Evolutionary conservation across 2,888 invertebrate species (phyloP), one percentile per base, ranked within the genome.

Genomic region (Scaptomyza parva): DNA sequence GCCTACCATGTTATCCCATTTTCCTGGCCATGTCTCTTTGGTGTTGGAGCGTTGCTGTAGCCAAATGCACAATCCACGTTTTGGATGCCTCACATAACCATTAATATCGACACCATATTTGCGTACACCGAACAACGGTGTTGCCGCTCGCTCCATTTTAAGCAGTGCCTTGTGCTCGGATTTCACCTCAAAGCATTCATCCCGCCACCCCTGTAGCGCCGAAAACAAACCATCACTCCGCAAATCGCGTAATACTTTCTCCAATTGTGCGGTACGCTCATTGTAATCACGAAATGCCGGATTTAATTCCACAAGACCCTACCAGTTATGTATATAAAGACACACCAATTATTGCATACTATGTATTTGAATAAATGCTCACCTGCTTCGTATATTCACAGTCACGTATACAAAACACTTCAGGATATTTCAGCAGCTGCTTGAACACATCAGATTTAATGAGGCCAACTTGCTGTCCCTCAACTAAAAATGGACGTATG

Each of bases 41-140:
- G 96, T 97, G 69, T 95, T 94, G 76, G 98, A 96, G 86, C 98
- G 93, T 89, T 96, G 96, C 91, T 98, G 98, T 85, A 98, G 93
- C 98, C 98, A 98, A 87, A 91, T 91, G 92, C 97, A 97, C 43
- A 97, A 92, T 5, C 97, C 97, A 91, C 95, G 95, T 51, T 95
- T 94, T 33, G 96, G 96, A 92, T 97, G 96, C 89, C 94, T 94
- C 52, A 97, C 95, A 91, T 96, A 99, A 12, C 98, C 98, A 91
- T 97, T 98, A 62, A 99, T 97, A 91, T 98, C 97, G 54, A 98
- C 97, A 20, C 98, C 98, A 92, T 97, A 98, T 91, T 97, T 97
- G 78, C 97, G 94, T 81, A 98, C 96, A 52, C 98, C 98, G 93
- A 99, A 98, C 54, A 98, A 92, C 93, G 98, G 97, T 66, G 97